Percentiles rank a stretch among this genome's conserved stretches.
phyloP scores from a whole-genome alignment of 2,888 invertebrate species.

The Dyspetes luteomarginatus region DNA sequence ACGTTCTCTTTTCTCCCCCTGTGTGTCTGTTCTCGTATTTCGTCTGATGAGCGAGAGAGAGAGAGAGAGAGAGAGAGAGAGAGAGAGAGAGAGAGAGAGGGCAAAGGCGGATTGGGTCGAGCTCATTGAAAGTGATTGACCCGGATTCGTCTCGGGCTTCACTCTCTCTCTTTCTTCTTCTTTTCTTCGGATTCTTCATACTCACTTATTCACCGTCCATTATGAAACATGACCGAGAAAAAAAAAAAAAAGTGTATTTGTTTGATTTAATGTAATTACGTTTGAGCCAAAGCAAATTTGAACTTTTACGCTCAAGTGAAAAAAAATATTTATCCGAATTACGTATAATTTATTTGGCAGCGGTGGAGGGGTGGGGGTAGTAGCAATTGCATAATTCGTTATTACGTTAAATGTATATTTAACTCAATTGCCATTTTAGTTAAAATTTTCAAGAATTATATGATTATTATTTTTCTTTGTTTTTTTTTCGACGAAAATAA shows the following conservation, averaged over 20 bases:
- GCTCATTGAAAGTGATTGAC: slow-evolving; percentile 65
- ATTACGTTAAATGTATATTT: too few relatives aligned
- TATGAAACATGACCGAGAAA: slow-evolving; percentile 20
- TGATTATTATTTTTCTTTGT: not conserved
- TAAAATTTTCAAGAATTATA: not conserved
- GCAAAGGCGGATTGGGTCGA: slow-evolving; percentile 60
- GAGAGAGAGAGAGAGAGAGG: slow-evolving; percentile 31
- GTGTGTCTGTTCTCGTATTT: slow-evolving; percentile 1
- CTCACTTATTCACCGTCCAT: slow-evolving; percentile 33
- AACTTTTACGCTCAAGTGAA: not conserved
- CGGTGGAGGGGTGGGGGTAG: too few relatives aligned
- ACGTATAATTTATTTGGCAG: too few relatives aligned
- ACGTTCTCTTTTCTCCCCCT: slow-evolving; percentile 17
- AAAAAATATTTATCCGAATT: not conserved
- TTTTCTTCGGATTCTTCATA: slow-evolving; percentile 39
- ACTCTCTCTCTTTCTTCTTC: slow-evolving; percentile 30
- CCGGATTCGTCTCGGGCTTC: slow-evolving; percentile 64
- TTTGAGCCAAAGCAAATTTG: not conserved
- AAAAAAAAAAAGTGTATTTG: slow-evolving; percentile 1
- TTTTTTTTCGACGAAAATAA: slow-evolving; percentile 27
- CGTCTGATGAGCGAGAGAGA: not conserved
- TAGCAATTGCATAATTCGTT: too few relatives aligned
- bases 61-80: slow-evolving; percentile 18
- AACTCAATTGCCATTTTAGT: too few relatives aligned
- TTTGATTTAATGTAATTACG: not conserved